Base-by-base conservation (phyloP, 2,113 vertebrate species). In the Gallinago media region DNA sequence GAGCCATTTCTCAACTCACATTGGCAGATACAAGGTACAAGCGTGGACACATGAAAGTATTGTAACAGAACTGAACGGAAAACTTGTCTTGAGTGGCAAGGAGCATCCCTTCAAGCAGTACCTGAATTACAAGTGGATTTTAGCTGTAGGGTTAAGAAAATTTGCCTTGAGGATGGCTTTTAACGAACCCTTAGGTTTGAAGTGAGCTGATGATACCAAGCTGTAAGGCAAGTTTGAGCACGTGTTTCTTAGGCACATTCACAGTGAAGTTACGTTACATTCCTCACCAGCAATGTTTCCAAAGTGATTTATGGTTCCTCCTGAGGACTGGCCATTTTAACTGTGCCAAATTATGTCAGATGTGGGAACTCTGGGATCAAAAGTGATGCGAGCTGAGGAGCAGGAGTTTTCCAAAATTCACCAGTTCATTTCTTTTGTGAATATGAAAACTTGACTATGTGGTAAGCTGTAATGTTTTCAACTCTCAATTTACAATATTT, bases 231-330 rank as follows among this genome's bases (percentile, higher is more conserved):
- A 73, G 54, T 80, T 95, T n/a, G 61, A 65, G 31, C 54, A 46
- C 17, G 4, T 1, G 3, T 63, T 96, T 84, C 65, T 72, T 8
- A 56, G 44, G 34, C 22, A 72, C 72, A 10, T 83, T 61, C 36
- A 22, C n/a, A 21, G 71, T 46, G 25, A 68, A 0, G 6, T 65
- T 84, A 49, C 4, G 1, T 76, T 82, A 85, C 32, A 11, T 27
- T 89, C 49, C 66, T 91, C 58, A 88, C 34, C 84, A 76, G 67
- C 72, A 81, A 42, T 40, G 12, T 80, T 94, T 86, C 55, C 63
- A 71, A 66, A 90, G 47, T 32, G 70, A 23, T 80, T 87, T 14
- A n/a, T 59, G 42, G 36, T 44, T 95, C 44, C 32, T 86, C 34
- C 62, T 47, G 68, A 78, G 38, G 47, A 40, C 14, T 77, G 58